phyloP scores from a whole-genome alignment of 2,888 invertebrate genomes.

The Yponomeuta evonymella region DNA sequence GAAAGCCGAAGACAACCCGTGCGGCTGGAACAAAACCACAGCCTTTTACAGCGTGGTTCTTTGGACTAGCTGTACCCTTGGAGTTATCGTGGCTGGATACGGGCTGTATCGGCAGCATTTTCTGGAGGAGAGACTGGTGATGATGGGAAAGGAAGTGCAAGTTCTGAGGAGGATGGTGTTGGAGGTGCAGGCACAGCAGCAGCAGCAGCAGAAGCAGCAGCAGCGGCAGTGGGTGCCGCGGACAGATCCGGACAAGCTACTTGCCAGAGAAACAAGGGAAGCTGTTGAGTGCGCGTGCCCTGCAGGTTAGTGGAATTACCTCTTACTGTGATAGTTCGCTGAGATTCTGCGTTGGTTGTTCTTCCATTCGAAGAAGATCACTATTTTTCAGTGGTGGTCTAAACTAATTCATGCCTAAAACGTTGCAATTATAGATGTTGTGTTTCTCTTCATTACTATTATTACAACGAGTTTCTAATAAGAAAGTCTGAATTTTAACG shows the following conservation, averaged over 20 bases:
- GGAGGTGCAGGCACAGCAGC: background rate
- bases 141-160: conserved; percentile 46
- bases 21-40: conserved; percentile 33
- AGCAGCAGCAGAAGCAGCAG: conserved; percentile 23
- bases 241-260: conserved; percentile 32
- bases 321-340: background rate
- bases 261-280: conserved; percentile 53
- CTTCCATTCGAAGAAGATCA: no score
- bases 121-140: conserved; percentile 54
- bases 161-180: conserved; percentile 28
- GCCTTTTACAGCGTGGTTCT: conserved; percentile 55
- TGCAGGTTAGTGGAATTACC: conserved; percentile 46
- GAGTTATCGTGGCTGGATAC: conserved; percentile 53
- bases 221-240: conserved; percentile 24
- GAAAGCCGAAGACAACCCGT: background rate
- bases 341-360: no score
- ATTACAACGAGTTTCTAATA: no score
- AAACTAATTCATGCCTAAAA: no score
- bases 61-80: conserved; percentile 61
- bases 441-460: no score
- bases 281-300: conserved; percentile 63
- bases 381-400: no score
- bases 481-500: no score
- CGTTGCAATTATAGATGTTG: no score
- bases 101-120: conserved; percentile 57